phyloP scores from a whole-genome alignment of 1,140 invertebrate species.

The Ctenoplectra terminalis region DNA sequence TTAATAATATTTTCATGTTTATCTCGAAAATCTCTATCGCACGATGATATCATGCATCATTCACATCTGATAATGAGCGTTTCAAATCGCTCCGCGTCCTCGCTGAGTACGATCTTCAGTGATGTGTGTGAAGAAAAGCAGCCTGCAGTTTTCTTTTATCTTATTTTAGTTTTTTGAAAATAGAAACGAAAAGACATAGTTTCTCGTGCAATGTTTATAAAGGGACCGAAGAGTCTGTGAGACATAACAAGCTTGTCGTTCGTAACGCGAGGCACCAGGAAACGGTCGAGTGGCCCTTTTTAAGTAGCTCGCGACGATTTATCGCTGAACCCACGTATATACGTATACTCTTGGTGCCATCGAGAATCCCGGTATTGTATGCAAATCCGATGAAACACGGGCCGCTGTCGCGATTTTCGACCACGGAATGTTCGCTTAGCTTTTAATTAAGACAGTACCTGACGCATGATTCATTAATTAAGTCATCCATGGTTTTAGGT shows the following conservation, averaged over 20 bases:
- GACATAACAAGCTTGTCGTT: constrained; percentile 52
- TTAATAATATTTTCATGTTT: neutral
- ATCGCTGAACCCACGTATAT: constrained; percentile 40
- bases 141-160: no score
- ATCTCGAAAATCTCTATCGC: neutral
- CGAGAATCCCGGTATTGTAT: constrained; percentile 53
- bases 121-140: neutral
- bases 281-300: constrained; percentile 59
- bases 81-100: neutral
- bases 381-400: constrained; percentile 46
- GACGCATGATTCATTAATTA: constrained; percentile 25
- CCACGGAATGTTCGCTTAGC: neutral
- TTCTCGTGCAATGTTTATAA: neutral
- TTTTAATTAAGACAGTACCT: constrained; percentile 17
- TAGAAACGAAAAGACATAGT: neutral
- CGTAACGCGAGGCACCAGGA: constrained; percentile 53
- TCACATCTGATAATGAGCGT: neutral
- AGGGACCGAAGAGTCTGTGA: constrained; percentile 3
- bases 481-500: neutral
- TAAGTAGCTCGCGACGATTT: constrained; percentile 59
- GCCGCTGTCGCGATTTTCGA: constrained; percentile 4
- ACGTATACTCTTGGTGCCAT: constrained; percentile 42
- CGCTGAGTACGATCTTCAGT: neutral
- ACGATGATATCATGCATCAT: neutral
- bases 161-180: constrained; percentile 1